These are phyloP conservation scores for Pycnomerus fuliginosus DNA, from an alignment of 2,888 invertebrate genomes.

Conservation along the genomic window DNA sequence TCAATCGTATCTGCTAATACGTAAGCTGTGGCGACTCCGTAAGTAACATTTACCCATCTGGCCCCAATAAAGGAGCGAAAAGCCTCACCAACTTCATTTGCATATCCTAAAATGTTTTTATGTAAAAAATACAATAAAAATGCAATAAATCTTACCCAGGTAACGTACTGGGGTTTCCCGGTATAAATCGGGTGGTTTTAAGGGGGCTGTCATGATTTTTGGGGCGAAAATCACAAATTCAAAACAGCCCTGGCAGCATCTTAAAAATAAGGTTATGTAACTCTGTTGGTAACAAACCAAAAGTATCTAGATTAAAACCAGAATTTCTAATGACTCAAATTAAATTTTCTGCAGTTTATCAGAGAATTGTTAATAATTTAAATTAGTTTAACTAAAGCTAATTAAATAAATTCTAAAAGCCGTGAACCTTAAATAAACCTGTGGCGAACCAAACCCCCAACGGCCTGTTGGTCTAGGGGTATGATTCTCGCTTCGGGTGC, in stretches of 20 bases:
- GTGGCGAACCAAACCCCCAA: too few species aligned
- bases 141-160: not conserved
- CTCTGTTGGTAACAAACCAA: too few species aligned
- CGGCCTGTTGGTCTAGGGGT: constrained; percentile 51
- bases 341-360: too few species aligned
- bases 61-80: constrained; percentile 77
- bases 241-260: too few species aligned
- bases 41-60: constrained; percentile 70
- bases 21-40: constrained; percentile 80
- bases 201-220: not conserved
- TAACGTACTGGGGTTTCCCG: not conserved
- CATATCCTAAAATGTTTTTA: constrained; percentile 69
- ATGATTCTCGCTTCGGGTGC: constrained; percentile 56
- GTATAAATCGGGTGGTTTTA: constrained; percentile 2
- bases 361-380: too few species aligned
- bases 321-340: too few species aligned
- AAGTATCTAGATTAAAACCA: too few species aligned
- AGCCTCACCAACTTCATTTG: constrained; percentile 95
- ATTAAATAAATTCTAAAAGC: too few species aligned
- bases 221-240: too few species aligned
- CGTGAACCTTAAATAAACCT: too few species aligned
- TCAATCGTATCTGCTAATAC: constrained; percentile 84
- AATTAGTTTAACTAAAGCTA: too few species aligned
- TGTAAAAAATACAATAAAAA: constrained; percentile 6
- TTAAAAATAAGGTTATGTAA: too few species aligned